These are phyloP conservation scores for Scaptomyza tumidula DNA, from an alignment of 2,888 invertebrate species.

Conservation along the genomic window DNA sequence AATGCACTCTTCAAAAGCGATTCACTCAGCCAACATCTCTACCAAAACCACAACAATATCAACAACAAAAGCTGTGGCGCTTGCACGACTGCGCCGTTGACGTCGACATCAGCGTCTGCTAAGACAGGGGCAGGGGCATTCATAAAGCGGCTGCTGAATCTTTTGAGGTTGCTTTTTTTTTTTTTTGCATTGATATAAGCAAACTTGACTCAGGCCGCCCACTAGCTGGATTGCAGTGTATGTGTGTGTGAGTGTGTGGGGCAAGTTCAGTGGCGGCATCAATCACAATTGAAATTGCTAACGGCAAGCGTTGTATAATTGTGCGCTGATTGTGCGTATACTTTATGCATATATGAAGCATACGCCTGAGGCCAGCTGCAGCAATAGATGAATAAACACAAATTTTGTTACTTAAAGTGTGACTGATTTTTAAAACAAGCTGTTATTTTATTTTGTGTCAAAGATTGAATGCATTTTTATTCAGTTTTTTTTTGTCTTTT, in stretches of 20 bases:
- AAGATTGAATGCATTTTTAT: constrained; percentile 7
- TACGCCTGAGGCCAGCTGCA: constrained; percentile 23
- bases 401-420: not conserved
- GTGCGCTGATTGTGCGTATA: constrained; percentile 46
- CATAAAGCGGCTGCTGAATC: constrained; percentile 21
- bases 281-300: constrained; percentile 27
- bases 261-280: constrained; percentile 72
- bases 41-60: constrained; percentile 19
- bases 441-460: not conserved
- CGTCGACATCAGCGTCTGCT: constrained; percentile 6
- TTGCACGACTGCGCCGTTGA: constrained; percentile 20
- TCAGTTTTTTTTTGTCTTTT: constrained; percentile 21
- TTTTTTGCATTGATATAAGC: constrained; percentile 65
- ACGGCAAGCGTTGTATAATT: constrained; percentile 23
- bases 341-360: constrained; percentile 27
- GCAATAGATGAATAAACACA: constrained; percentile 1
- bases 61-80: constrained; percentile 32
- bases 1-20: constrained; percentile 69
- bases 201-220: constrained; percentile 25
- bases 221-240: constrained; percentile 9
- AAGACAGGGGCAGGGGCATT: constrained; percentile 11
- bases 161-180: constrained; percentile 23
- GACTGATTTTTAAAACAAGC: not conserved
- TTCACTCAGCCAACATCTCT: constrained; percentile 33
- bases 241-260: constrained; percentile 24